A percentile compares a stretch with the other conserved stretches of the same genome.
Evolutionary conservation across 1,140 invertebrate species (phyloP).

Genomic region (Schlechtendalia chinensis): DNA sequence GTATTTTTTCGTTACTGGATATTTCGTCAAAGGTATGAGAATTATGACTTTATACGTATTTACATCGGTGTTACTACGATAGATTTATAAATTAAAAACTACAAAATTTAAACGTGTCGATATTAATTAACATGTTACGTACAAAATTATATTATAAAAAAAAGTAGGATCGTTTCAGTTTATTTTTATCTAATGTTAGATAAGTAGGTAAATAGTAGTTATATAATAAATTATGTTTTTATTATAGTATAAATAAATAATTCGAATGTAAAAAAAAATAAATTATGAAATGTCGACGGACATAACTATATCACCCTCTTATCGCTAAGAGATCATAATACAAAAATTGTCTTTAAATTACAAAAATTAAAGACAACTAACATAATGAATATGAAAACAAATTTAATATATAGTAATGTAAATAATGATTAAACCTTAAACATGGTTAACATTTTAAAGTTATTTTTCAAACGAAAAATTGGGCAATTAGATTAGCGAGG

Average conservation of each 20-base stretch:
- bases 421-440: background rate
- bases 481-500: conserved; percentile 70
- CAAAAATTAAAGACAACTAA: conserved; percentile 4
- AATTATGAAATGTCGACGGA: conserved; percentile 1
- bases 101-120: no score
- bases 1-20: no score
- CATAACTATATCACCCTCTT: conserved; percentile 2
- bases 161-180: background rate
- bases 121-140: no score
- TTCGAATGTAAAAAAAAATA: background rate
- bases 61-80: no score
- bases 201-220: background rate
- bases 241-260: conserved; percentile 3
- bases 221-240: conserved; percentile 3
- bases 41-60: no score
- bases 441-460: background rate
- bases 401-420: background rate
- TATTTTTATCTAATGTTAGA: conserved; percentile 1
- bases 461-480: conserved; percentile 68
- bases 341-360: conserved; percentile 10
- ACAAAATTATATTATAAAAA: no score
- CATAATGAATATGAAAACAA: conserved; percentile 15
- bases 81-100: no score
- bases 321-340: conserved; percentile 24
- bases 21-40: no score